Evolutionary conservation across 2,888 invertebrate genomes (phyloP), one percentile per base, ranked within the genome.

Genomic region (Eretmocerus hayati): DNA sequence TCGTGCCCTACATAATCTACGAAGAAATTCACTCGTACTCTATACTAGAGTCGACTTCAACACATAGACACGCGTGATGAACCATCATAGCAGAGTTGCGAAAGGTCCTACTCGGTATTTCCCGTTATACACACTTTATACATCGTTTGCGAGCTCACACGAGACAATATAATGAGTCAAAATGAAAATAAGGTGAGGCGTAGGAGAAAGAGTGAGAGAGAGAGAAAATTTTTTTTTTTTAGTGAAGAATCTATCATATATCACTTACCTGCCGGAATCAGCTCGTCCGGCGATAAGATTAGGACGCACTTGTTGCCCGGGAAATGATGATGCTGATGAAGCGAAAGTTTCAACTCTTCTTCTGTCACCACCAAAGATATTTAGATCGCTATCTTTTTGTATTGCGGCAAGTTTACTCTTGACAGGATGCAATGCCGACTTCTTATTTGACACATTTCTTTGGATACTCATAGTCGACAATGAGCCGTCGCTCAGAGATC

Each of bases 251-350:
- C 18, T 15, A 35, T 20, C 3, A 30, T 21, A 22, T 40, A 32
- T 26, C 42, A 36, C 30, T 39, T 43, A 62, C 62, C 55, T 55
- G 45, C 42, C 55, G 16, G 56, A 47, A 39, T 61, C 59, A 21
- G n/a, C n/a, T n/a, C 47, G 52, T 15, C 54, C 59, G 13, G 58
- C 53, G 42, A 56, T 63, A 6, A 52, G 58, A 59, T 64, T 58
- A 9, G 58, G 61, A 11, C 56, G 50, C 13, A 60, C 50, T 1
- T 32, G 47, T 5, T 35, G 31, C 43, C 41, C 55, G 35, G 45
- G 15, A 31, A 47, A 53, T 13, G 42, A 38, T 26, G 19, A n/a
- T n/a, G n/a, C n/a, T n/a, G 15, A 2, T 5, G 30, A 21, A 35
- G 46, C 5, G 41, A 32, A 41, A 22, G 13, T 38, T 23, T 8